Evolutionary conservation across 2,113 vertebrate species (phyloP).

Genomic region (Rousettus leschenaultii): DNA sequence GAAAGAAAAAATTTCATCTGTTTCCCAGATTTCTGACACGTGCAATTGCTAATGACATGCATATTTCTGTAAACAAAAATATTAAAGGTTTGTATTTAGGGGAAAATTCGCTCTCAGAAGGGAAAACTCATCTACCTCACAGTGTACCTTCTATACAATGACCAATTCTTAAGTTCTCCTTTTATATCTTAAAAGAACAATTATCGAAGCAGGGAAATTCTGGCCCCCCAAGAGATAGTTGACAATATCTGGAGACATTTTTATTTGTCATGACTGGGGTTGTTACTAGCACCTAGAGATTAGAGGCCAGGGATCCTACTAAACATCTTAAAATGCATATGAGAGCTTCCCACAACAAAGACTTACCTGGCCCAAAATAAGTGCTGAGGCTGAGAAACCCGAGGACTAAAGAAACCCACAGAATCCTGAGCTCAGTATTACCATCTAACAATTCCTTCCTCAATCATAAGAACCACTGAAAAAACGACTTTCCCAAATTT

Average conservation of each 20-base stretch:
- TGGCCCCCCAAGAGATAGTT: not conserved
- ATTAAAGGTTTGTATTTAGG: not conserved
- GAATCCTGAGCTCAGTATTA: not conserved
- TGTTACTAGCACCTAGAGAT: not conserved
- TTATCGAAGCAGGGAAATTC: not conserved
- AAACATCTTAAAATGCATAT: not conserved
- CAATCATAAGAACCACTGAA: not conserved
- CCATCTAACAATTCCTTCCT: not conserved
- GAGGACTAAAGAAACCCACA: not conserved
- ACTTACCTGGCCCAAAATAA: not conserved
- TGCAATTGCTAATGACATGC: slow-evolving; percentile 39
- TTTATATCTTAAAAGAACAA: not conserved
- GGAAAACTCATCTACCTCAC: not conserved
- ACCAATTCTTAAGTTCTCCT: not conserved
- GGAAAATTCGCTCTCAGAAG: slow-evolving; percentile 6
- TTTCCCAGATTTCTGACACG: slow-evolving; percentile 64
- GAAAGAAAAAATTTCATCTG: slow-evolving; percentile 49
- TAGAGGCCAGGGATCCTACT: not conserved
- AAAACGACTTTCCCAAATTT: not conserved
- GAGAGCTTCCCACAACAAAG: not conserved
- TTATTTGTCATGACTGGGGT: not conserved
- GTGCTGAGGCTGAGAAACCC: not conserved
- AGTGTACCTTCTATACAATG: not conserved
- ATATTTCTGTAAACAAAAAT: slow-evolving; percentile 36
- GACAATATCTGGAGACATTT: not conserved